Percentiles rank a stretch among this genome's conserved stretches.
phyloP scores from a whole-genome alignment of 2,888 invertebrate genomes.

The Lissonota sp. region DNA sequence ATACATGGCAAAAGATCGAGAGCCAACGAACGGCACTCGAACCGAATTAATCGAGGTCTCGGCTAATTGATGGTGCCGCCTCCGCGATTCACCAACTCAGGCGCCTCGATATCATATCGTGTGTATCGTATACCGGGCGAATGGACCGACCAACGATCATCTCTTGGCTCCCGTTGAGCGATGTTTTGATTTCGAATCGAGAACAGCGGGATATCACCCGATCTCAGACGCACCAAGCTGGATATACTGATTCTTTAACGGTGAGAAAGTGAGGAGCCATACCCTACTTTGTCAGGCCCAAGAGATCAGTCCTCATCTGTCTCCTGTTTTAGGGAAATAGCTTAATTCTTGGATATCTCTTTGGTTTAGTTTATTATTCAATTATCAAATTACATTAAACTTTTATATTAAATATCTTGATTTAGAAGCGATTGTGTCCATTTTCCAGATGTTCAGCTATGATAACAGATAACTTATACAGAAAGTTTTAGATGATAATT shows the following conservation, averaged over 20 bases:
- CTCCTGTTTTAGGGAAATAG: no score
- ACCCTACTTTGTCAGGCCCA: neutral
- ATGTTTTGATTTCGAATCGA: slow-evolving; percentile 71
- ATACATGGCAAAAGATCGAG: slow-evolving; percentile 15
- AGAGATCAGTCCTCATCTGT: no score
- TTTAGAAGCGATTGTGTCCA: no score
- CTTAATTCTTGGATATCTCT: no score
- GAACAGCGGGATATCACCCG: slow-evolving; percentile 66
- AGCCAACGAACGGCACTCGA: slow-evolving; percentile 46
- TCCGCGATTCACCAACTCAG: slow-evolving; percentile 64
- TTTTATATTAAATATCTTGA: no score
- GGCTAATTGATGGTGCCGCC: slow-evolving; percentile 69
- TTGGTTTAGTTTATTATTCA: no score
- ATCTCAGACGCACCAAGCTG: slow-evolving; percentile 41
- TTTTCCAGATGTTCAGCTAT: no score
- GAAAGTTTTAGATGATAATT: no score
- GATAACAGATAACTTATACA: no score
- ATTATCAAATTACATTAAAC: no score
- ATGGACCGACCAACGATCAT: slow-evolving; percentile 44
- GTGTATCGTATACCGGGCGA: slow-evolving; percentile 46
- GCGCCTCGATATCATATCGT: slow-evolving; percentile 48
- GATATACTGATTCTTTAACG: slow-evolving; percentile 26
- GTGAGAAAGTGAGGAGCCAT: slow-evolving; percentile 24
- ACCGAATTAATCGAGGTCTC: slow-evolving; percentile 69
- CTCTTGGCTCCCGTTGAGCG: slow-evolving; percentile 73